phyloP scores from a whole-genome alignment of 2,797 vertebrate genomes.

The Macrochelys suwanniensis region DNA sequence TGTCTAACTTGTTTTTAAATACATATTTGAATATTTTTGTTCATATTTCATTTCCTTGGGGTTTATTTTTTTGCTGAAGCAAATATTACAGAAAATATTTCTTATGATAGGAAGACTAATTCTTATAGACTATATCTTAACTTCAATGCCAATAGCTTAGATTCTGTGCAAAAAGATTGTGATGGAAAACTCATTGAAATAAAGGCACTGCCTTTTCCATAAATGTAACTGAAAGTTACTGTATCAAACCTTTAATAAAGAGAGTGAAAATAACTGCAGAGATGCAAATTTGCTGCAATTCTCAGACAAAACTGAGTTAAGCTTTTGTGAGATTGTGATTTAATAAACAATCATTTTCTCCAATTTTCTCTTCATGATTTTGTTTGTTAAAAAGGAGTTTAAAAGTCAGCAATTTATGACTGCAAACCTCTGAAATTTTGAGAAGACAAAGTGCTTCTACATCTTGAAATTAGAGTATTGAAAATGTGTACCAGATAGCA shows the following conservation, averaged over 20 bases:
- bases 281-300: not conserved
- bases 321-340: conserved; percentile 15
- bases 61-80: conserved; percentile 26
- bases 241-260: too few species aligned
- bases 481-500: conserved; percentile 24
- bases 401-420: conserved; percentile 42
- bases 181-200: conserved; percentile 1
- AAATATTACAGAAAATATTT: conserved; percentile 55
- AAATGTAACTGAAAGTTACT: not conserved
- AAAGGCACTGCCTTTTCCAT: not conserved
- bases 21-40: conserved; percentile 48
- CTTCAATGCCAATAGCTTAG: not conserved
- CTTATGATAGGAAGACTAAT: conserved; percentile 18
- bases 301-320: conserved; percentile 43
- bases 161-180: conserved; percentile 4
- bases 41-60: conserved; percentile 59
- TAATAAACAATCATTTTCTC: conserved; percentile 30
- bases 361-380: conserved; percentile 20
- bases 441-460: conserved; percentile 14
- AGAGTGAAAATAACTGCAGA: too few species aligned
- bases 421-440: not conserved
- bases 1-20: conserved; percentile 57
- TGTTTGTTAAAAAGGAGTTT: conserved; percentile 25
- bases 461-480: conserved; percentile 15
- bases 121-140: conserved; percentile 15